A percentile compares a stretch with the other conserved stretches of the same genome.
Conservation (phyloP, 2,797 vertebrate species). For the Lepus townsendii region DNA sequence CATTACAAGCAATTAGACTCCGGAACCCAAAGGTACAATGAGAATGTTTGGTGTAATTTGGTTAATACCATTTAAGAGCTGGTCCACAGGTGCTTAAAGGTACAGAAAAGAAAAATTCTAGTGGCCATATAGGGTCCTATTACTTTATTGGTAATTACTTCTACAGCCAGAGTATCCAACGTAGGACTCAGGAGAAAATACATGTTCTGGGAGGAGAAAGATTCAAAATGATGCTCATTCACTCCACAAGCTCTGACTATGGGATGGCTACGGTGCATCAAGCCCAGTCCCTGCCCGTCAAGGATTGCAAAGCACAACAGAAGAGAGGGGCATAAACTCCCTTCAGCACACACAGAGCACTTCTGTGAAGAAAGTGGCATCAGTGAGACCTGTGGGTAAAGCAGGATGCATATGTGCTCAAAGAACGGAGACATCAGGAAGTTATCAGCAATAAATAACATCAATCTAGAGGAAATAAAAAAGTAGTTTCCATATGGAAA, state of each 20-base stretch:
- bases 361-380: not conserved
- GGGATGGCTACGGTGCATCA: not conserved
- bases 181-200: constrained; percentile 38
- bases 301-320: not conserved
- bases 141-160: not conserved
- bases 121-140: not conserved
- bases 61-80: constrained; percentile 76
- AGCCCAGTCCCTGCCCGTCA: not conserved
- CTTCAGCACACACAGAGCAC: not conserved
- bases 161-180: not conserved
- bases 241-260: not conserved
- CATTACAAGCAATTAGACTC: constrained; percentile 78
- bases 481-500: constrained; percentile 31
- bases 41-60: constrained; percentile 64
- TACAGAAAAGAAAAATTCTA: constrained; percentile 67
- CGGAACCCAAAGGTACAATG: constrained; percentile 16
- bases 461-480: constrained; percentile 5
- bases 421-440: constrained; percentile 24
- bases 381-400: not conserved
- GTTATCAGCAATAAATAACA: constrained; percentile 8
- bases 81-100: constrained; percentile 50
- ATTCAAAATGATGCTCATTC: not conserved
- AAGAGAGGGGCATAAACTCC: not conserved
- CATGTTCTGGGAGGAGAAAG: not conserved
- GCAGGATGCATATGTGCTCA: not conserved